Base-by-base conservation (phyloP, 2,888 invertebrate species). In the Coenonympha glycerion region DNA sequence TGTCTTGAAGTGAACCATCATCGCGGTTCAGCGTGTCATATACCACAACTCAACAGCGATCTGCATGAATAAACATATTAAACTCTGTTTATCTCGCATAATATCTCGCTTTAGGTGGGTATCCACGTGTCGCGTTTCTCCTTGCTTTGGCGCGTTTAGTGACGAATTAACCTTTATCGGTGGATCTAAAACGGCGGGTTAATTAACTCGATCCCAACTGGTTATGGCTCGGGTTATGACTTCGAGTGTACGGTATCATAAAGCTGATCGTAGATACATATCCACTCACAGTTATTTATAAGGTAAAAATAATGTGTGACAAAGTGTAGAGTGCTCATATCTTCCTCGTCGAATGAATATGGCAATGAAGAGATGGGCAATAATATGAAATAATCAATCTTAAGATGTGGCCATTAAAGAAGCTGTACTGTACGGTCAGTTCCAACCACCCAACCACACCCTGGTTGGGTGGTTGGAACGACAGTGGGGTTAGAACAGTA, bases 141-240 rank as follows among this genome's bases (percentile, higher is more conserved):
- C 45, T 49, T 52, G 44, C 36, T 58, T 52, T 61, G 55, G 48
- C 57, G 54, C 48, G 30, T 56, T 57, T 55, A 54, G 51, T 60
- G 40, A 31, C 37, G 45, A 59, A 62, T 63, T 62, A 59, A 60
- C 49, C 51, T 65, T 68, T 69, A 71, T 70, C 66, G 48, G 51
- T 56, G 50, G 52, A 69, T 68, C 62, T 69, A 65, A 66, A 67
- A 63, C 53, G 61, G 56, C 55, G 47, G 24, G 55, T 61, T 69
- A 69, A 69, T 70, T 65, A 66, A 61, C 44, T 52, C 40, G 47
- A 55, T 40, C 18, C 48, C 47, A 15, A 28, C 46, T 28, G 24
- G 33, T 51, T 48, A 51, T 50, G 44, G 50, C 51, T 41, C 55
- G 57, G 59, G 50, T 64, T 62, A 55, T 49, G 36, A 42, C 57